Evolutionary conservation across 1,140 invertebrate species (phyloP).

Genomic region (Aphis craccivora): DNA sequence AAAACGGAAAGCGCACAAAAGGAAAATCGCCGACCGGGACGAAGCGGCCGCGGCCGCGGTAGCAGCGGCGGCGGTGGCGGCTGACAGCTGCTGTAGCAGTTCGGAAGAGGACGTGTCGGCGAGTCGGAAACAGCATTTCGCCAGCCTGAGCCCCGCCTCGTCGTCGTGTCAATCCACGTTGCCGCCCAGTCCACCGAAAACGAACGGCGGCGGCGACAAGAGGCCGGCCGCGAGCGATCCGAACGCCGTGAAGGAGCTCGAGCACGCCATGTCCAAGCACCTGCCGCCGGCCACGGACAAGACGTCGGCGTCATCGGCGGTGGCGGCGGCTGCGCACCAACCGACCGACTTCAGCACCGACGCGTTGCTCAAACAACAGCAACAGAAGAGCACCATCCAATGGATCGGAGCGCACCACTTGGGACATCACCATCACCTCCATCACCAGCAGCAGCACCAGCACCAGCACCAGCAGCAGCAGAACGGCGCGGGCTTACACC

Average conservation of each 20-base stretch:
- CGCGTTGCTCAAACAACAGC: constrained; percentile 80
- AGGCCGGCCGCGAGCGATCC: constrained; percentile 63
- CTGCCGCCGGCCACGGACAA: constrained; percentile 71
- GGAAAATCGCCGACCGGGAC: constrained; percentile 66
- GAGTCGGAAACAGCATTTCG: constrained; percentile 64
- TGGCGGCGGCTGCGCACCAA: constrained; percentile 68
- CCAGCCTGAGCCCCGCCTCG: constrained; percentile 71
- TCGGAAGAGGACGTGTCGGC: constrained; percentile 69
- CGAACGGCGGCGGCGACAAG: constrained; percentile 63
- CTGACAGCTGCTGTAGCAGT: constrained; percentile 65
- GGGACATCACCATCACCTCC: constrained; percentile 69
- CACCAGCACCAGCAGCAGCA: constrained; percentile 78
- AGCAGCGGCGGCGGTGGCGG: too few species aligned
- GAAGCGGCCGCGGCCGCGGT: constrained; percentile 64
- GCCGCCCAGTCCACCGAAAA: constrained; percentile 64
- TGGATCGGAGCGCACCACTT: constrained; percentile 87
- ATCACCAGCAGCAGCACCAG: constrained; percentile 60
- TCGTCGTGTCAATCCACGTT: constrained; percentile 68
- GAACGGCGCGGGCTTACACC: neutral
- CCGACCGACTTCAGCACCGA: constrained; percentile 88
- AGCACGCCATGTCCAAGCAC: constrained; percentile 96
- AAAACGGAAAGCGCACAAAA: constrained; percentile 64
- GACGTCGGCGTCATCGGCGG: constrained; percentile 68
- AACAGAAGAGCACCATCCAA: constrained; percentile 88
- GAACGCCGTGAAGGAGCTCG: constrained; percentile 86